These are phyloP conservation scores for Xerus rutilus DNA, from an alignment of 2,797 vertebrate species.

Conservation along the genomic window DNA sequence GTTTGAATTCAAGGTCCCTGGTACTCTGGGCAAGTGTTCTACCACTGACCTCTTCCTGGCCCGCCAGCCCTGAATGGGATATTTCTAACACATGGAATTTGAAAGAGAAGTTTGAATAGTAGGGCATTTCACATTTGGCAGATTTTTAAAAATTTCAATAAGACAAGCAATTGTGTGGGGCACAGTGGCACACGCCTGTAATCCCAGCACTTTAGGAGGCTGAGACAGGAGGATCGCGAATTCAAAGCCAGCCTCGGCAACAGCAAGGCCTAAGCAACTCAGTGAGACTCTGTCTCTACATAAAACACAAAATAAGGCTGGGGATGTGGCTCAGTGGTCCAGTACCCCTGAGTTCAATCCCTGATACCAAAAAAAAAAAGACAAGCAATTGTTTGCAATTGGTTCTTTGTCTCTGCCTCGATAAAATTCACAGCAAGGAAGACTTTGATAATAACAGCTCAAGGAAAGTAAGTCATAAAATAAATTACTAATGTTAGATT, in stretches of 20 bases:
- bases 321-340: no score
- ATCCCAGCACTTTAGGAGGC: no score
- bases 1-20: no score
- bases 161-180: not conserved
- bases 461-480: not conserved
- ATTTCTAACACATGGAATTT: not conserved
- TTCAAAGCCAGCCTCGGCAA: no score
- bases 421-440: not conserved
- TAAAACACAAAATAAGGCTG: no score
- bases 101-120: not conserved
- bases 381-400: not conserved
- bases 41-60: not conserved
- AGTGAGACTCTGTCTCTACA: no score
- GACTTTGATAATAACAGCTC: not conserved
- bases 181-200: no score
- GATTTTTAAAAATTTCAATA: not conserved
- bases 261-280: no score
- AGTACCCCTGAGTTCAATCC: no score
- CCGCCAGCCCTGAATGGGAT: not conserved
- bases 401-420: not conserved
- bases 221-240: no score
- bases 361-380: no score
- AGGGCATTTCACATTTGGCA: not conserved
- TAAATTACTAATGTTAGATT: not conserved
- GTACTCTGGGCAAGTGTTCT: no score